A percentile compares a stretch with the other conserved stretches of the same genome.
Conservation (phyloP, 2,797 vertebrate species). For the Phyllotis vaccarum region DNA sequence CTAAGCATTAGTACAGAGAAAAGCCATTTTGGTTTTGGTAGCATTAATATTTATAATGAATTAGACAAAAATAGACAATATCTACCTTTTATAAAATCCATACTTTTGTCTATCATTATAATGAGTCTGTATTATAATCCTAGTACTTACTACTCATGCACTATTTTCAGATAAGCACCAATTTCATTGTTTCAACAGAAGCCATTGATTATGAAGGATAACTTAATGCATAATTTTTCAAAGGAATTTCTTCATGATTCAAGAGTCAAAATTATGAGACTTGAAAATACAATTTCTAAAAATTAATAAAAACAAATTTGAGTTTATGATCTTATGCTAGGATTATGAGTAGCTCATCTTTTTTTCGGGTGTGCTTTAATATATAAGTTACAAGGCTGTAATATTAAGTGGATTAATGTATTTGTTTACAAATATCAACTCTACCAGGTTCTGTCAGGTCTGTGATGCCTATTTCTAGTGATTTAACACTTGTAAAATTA, state of each 20-base stretch:
- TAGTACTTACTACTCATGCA: background rate
- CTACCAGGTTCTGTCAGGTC: background rate
- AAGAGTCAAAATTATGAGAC: background rate
- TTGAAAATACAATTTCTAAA: background rate
- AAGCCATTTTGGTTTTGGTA: background rate
- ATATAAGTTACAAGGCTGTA: background rate
- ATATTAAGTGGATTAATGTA: background rate
- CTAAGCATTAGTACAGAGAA: background rate
- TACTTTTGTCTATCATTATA: background rate
- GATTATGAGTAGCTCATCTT: background rate
- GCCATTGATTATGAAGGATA: background rate
- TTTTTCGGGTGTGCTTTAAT: background rate
- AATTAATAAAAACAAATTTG: background rate
- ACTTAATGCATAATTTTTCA: background rate
- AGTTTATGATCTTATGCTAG: background rate
- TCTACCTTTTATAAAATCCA: slow-evolving; percentile 4
- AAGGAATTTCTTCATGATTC: slow-evolving; percentile 2
- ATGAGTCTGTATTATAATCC: background rate
- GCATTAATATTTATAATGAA: background rate
- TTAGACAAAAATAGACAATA: background rate
- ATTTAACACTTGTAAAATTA: background rate
- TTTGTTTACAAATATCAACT: background rate
- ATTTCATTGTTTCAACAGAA: slow-evolving; percentile 5
- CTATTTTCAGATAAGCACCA: background rate
- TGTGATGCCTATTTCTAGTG: background rate